phyloP scores from a whole-genome alignment of 2,797 vertebrate species.

The Caiman crocodilus region DNA sequence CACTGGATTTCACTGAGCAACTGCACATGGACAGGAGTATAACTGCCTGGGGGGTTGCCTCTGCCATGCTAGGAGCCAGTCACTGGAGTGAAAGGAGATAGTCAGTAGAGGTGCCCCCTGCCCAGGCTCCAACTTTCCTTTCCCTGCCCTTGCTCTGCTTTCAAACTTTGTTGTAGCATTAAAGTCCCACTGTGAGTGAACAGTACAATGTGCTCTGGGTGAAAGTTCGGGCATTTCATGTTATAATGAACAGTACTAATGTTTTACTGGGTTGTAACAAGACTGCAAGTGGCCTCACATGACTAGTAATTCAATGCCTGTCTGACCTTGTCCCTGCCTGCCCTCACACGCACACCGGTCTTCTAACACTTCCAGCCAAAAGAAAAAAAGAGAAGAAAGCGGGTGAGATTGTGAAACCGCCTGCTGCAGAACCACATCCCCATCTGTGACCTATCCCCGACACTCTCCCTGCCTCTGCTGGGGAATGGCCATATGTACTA shows the following conservation, averaged over 20 bases:
- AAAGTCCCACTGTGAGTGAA: background rate
- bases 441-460: background rate
- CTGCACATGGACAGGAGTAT: background rate
- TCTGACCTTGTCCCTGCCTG: background rate
- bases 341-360: background rate
- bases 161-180: background rate
- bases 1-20: background rate
- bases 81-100: background rate
- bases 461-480: background rate
- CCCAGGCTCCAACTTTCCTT: background rate
- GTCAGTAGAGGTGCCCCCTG: background rate
- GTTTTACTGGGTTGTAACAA: constrained; percentile 30
- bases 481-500: background rate
- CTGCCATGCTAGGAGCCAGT: background rate
- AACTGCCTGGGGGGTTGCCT: background rate
- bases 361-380: background rate
- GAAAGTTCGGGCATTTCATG: background rate
- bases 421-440: background rate
- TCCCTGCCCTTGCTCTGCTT: background rate
- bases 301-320: background rate
- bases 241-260: background rate
- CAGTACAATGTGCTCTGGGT: background rate
- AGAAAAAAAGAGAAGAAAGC: background rate
- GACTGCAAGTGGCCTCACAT: background rate
- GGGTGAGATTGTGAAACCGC: background rate